A percentile compares a stretch with the other conserved stretches of the same genome.
Conservation (phyloP, 2,888 invertebrate genomes). For the Quadroppia sp. region DNA sequence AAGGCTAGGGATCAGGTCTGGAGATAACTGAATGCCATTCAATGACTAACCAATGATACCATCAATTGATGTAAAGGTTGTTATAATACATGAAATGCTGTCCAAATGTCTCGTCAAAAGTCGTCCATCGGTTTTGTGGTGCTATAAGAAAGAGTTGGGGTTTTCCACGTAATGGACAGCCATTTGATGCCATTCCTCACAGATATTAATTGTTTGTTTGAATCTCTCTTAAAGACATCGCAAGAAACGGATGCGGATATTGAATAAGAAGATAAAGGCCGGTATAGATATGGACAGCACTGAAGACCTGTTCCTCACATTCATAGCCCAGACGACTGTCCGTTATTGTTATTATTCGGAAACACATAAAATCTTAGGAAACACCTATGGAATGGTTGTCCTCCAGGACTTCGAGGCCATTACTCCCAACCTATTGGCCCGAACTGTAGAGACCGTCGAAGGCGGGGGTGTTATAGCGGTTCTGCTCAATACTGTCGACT, state of each 20-base stretch:
- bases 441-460: slow-evolving; percentile 96
- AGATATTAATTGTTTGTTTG: not conserved
- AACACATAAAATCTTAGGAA: slow-evolving; percentile 94
- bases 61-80: slow-evolving; percentile 64
- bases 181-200: slow-evolving; percentile 44
- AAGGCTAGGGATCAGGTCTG: slow-evolving; percentile 89
- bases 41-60: not conserved
- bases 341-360: slow-evolving; percentile 93
- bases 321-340: slow-evolving; percentile 91
- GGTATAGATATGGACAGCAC: slow-evolving; percentile 78
- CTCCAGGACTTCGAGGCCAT: slow-evolving; percentile 89
- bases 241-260: slow-evolving; percentile 80
- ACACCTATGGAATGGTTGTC: slow-evolving; percentile 68
- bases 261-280: slow-evolving; percentile 76
- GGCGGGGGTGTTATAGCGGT: slow-evolving; percentile 87
- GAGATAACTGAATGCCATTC: not conserved
- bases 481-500: slow-evolving; percentile 75
- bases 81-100: slow-evolving; percentile 94
- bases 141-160: slow-evolving; percentile 92
- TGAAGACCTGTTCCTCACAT: slow-evolving; percentile 93
- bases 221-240: slow-evolving; percentile 63
- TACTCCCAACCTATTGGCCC: slow-evolving; percentile 91
- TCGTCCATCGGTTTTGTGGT: slow-evolving; percentile 93
- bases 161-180: slow-evolving; percentile 65
- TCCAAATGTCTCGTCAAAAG: slow-evolving; percentile 89